A percentile compares a stretch with the other conserved stretches of the same genome.
Conservation (phyloP, 2,113 vertebrate species). For the Psophia crepitans region DNA sequence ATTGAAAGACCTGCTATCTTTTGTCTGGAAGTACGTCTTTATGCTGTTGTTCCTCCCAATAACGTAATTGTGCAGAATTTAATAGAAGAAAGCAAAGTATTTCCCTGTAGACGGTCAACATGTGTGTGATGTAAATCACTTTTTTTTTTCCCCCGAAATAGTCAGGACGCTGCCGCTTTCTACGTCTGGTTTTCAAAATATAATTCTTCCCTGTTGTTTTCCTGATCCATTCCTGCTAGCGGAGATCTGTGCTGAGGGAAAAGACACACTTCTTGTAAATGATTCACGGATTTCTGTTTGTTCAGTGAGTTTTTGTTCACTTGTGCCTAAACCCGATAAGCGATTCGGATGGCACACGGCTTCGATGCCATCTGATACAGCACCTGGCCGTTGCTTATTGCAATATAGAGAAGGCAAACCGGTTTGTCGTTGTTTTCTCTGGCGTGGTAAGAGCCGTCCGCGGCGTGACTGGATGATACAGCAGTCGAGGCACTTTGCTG, state of each 20-base stretch:
- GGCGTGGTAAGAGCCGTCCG: rapidly evolving
- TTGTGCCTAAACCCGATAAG: neutral
- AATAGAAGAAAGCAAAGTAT: neutral
- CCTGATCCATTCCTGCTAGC: rapidly evolving
- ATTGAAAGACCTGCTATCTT: neutral
- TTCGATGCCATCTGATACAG: rapidly evolving
- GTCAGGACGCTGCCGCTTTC: rapidly evolving
- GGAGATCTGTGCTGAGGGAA: neutral
- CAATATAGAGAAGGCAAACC: neutral
- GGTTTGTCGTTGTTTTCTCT: neutral
- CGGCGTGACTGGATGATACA: neutral
- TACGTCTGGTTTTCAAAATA: neutral
- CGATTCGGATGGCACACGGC: rapidly evolving
- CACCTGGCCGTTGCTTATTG: neutral
- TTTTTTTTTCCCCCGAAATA: neutral
- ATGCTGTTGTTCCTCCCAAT: neutral
- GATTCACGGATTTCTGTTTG: neutral
- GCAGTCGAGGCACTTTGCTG: neutral
- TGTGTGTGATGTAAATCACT: neutral
- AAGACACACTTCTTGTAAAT: neutral
- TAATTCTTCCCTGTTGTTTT: neutral
- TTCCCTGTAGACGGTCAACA: too few species aligned
- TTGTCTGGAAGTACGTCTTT: neutral
- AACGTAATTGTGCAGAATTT: neutral
- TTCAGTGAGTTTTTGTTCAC: neutral